Evolutionary conservation across 30 jellyfish, hydroid and myxozoan species (phyloP).

Genomic region (Cassiopea xamachana): DNA sequence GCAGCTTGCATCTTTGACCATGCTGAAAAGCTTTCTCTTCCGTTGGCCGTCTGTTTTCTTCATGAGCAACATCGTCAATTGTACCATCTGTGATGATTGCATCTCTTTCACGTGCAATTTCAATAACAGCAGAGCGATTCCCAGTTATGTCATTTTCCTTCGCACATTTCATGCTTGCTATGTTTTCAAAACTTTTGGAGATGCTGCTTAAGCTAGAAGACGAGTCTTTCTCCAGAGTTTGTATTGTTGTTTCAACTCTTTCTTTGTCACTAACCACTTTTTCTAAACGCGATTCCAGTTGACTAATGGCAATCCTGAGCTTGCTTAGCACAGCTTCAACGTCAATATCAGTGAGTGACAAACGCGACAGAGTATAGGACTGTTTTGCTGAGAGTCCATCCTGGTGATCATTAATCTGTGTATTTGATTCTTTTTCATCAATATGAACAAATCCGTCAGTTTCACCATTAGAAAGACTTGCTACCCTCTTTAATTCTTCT

Average conservation of each 20-base stretch:
- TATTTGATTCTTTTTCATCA: neutral
- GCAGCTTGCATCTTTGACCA: conserved; percentile 62
- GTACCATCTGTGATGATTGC: conserved; percentile 70
- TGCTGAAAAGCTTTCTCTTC: conserved; percentile 73
- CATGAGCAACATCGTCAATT: conserved; percentile 63
- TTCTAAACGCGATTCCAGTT: conserved; percentile 61
- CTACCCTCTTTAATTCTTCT: conserved; percentile 42
- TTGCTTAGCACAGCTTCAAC: conserved; percentile 56
- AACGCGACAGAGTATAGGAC: conserved; percentile 50
- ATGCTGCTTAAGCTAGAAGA: neutral
- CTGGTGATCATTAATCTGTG: neutral
- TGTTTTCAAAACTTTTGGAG: conserved; percentile 32
- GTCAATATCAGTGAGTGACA: conserved; percentile 64
- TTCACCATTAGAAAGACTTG: conserved; percentile 25
- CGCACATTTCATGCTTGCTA: neutral
- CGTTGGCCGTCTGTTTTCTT: conserved; percentile 40
- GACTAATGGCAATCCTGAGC: conserved; percentile 68
- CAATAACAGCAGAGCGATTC: conserved; percentile 79
- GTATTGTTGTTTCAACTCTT: conserved; percentile 37
- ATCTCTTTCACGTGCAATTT: conserved; percentile 65
- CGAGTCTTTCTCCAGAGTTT: conserved; percentile 10
- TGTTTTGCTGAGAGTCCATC: conserved; percentile 34
- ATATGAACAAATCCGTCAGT: conserved; percentile 2
- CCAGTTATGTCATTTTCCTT: neutral
- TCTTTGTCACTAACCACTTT: conserved; percentile 38